Base-by-base conservation (phyloP, 2,113 vertebrate species). In the Ciconia stormi region DNA sequence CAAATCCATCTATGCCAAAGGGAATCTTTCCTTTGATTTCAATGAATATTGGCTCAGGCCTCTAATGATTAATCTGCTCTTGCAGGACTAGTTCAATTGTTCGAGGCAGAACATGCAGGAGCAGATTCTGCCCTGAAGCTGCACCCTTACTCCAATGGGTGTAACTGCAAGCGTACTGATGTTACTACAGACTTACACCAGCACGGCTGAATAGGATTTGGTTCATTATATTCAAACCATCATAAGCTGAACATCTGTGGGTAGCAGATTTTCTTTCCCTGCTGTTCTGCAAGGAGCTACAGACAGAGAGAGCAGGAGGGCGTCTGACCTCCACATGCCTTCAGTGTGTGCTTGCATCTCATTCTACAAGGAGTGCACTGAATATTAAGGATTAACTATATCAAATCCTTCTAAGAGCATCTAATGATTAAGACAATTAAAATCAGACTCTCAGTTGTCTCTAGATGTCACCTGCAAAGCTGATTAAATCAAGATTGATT, bases 371-470 rank as follows among this genome's bases (percentile, higher is more conserved):
- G 34, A 89, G 49, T 0, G 1, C 3, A 3, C 67, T 44, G 77
- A 96, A 88, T 34, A 67, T 27, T 16, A 59, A 47, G 53, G 91
- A 95, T 96, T 94, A 95, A 58, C 84, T 73, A 1, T 34, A 95
- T 23, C 74, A 93, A 82, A 95, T 77, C 87, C 93, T 95, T 76
- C 87, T 88, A 93, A 95, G 93, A 83, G 62, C 46, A 90, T 62
- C 87, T 86, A 65, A 85, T 49, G 29, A 91, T 79, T 93, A 93
- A 90, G 91, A 93, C 89, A 91, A 96, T 93, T 93, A 95, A 93
- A 96, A 70, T 59, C 66, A 80, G 87, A 61, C 73, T 72, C 89
- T 22, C 49, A 50, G 62, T 52, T 76, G 29, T 94, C 83, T 85
- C 73, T 87, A 4, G 47, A 38, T 73, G 91, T 73, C 80, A 94